These are phyloP conservation scores for Chalcosyrphus nemorum DNA, from an alignment of 2,888 invertebrate genomes.

Conservation along the genomic window DNA sequence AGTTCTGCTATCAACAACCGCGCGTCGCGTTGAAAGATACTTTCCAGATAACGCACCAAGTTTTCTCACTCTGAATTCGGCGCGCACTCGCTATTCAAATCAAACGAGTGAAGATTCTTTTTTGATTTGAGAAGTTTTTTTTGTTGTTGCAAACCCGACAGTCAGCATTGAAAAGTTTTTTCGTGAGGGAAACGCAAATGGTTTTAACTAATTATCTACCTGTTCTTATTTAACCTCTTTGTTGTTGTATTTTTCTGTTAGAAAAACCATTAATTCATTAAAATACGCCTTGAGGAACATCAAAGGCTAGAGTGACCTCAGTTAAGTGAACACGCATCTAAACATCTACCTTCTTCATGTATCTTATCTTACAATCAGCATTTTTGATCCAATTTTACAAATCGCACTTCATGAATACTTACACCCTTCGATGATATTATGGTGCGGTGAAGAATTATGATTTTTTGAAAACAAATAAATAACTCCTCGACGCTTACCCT, in stretches of 20 bases:
- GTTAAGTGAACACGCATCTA: slow-evolving; percentile 24
- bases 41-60: slow-evolving; percentile 57
- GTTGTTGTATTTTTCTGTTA: slow-evolving; percentile 35
- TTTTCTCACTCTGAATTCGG: slow-evolving; percentile 30
- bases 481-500: slow-evolving; percentile 36
- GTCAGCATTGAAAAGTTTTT: slow-evolving; percentile 28
- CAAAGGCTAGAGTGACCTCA: slow-evolving; percentile 23
- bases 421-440: background rate
- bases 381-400: slow-evolving; percentile 31
- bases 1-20: background rate
- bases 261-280: slow-evolving; percentile 54
- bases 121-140: background rate
- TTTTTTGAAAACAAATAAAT: slow-evolving; percentile 1
- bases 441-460: slow-evolving; percentile 7
- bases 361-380: slow-evolving; percentile 1
- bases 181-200: slow-evolving; percentile 5
- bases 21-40: slow-evolving; percentile 30
- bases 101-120: slow-evolving; percentile 20
- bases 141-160: background rate
- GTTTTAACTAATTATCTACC: slow-evolving; percentile 59
- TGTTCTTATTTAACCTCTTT: background rate
- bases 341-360: background rate
- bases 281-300: slow-evolving; percentile 30
- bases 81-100: slow-evolving; percentile 46
- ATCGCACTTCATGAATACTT: background rate